Conservation (phyloP, 2,888 invertebrate genomes). For the Agrenia bidenticulata region DNA sequence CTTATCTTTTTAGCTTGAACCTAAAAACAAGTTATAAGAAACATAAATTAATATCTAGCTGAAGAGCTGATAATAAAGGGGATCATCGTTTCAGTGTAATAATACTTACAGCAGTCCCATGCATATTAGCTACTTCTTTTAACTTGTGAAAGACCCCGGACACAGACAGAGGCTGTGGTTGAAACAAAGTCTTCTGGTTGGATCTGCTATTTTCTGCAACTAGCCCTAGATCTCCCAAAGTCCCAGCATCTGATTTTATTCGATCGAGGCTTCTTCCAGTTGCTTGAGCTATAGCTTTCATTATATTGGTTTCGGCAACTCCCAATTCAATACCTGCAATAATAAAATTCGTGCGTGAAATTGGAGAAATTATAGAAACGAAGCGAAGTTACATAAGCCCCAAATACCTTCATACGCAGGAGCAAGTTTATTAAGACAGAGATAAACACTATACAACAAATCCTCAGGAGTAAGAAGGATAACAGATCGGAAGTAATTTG, state of each 20-base stretch:
- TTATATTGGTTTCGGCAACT: constrained; percentile 89
- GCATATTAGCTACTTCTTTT: constrained; percentile 81
- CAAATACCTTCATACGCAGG: constrained; percentile 90
- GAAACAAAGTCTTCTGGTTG: constrained; percentile 84
- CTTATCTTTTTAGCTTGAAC: constrained; percentile 71
- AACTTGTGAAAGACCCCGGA: constrained; percentile 76
- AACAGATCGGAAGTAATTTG: constrained; percentile 90
- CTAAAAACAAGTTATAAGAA: constrained; percentile 31
- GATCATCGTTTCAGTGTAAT: constrained; percentile 36
- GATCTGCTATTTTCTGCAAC: constrained; percentile 83
- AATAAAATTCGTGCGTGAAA: not conserved
- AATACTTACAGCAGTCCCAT: constrained; percentile 68
- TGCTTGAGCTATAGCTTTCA: constrained; percentile 89
- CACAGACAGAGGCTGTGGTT: constrained; percentile 75
- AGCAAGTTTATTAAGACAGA: constrained; percentile 93
- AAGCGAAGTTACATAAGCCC: too few species aligned
- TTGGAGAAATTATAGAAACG: not conserved
- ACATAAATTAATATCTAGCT: not conserved
- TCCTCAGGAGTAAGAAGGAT: constrained; percentile 86
- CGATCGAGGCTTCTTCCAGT: constrained; percentile 83
- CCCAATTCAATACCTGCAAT: constrained; percentile 73
- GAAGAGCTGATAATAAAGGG: not conserved
- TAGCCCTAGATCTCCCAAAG: constrained; percentile 83
- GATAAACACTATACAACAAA: constrained; percentile 82
- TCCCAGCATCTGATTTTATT: constrained; percentile 71